Percentiles rank a stretch among this genome's conserved stretches.
phyloP scores from a whole-genome alignment of 30 jellyfish, hydroid and myxozoan species.

The Morbakka virulenta region DNA sequence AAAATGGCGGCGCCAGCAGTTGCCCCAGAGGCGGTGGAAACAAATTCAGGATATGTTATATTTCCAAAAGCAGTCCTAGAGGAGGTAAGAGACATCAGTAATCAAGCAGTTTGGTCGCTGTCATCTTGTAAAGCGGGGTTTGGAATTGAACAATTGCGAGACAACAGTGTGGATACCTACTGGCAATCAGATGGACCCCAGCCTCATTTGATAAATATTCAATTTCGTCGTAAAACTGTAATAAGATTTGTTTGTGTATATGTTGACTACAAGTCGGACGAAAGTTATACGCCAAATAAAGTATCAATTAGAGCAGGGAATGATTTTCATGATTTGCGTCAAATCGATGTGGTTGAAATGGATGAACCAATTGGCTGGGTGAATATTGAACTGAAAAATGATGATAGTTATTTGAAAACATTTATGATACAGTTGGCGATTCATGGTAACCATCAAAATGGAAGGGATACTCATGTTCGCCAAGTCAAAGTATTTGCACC shows the following conservation, averaged over 20 bases:
- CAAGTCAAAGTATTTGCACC: constrained; percentile 93
- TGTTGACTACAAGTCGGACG: constrained; percentile 95
- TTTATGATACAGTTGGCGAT: constrained; percentile 97
- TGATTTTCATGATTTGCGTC: constrained; percentile 89
- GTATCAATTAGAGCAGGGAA: constrained; percentile 92
- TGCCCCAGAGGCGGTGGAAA: constrained; percentile 42
- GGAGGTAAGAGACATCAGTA: constrained; percentile 89
- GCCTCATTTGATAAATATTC: constrained; percentile 92
- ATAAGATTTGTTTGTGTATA: constrained; percentile 82
- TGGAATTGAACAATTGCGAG: constrained; percentile 85
- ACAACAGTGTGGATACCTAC: constrained; percentile 73
- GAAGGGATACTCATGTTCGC: constrained; percentile 94
- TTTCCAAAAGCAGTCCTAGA: constrained; percentile 57
- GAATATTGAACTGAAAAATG: constrained; percentile 70
- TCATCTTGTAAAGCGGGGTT: constrained; percentile 97
- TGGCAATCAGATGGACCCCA: constrained; percentile 99
- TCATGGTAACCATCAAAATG: constrained; percentile 95
- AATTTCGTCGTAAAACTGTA: constrained; percentile 70
- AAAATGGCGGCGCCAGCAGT: constrained; percentile 17
- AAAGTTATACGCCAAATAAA: constrained; percentile 97
- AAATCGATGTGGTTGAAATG: constrained; percentile 74
- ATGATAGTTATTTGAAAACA: constrained; percentile 58
- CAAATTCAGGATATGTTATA: constrained; percentile 1
- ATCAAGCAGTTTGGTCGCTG: constrained; percentile 93
- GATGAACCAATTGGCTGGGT: constrained; percentile 99